Evolutionary conservation across 2,797 vertebrate genomes (phyloP).

Genomic region (Argyrosomus regius): DNA sequence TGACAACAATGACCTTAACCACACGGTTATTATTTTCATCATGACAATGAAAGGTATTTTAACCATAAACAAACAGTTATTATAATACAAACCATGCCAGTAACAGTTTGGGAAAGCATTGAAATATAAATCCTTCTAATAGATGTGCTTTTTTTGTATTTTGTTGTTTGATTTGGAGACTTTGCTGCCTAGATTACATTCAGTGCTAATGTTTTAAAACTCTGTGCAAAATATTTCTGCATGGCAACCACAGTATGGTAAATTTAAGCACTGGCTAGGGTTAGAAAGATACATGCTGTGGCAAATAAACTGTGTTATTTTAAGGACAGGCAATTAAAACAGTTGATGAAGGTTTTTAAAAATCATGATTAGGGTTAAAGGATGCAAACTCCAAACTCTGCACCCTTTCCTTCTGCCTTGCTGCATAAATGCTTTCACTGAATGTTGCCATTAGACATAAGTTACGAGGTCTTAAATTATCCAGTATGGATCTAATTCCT

Average conservation of each 20-base stretch:
- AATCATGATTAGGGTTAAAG: not conserved
- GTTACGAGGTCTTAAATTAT: too few relatives aligned
- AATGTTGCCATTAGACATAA: too few relatives aligned
- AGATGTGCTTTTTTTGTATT: not conserved
- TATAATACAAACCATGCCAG: too few relatives aligned
- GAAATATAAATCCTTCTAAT: too few relatives aligned
- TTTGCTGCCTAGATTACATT: not conserved
- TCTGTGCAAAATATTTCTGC: not conserved
- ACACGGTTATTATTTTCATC: not conserved
- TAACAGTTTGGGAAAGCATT: too few relatives aligned
- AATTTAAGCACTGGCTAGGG: not conserved
- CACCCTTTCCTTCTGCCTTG: too few relatives aligned
- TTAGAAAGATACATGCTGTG: not conserved
- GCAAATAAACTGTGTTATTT: not conserved
- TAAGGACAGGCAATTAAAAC: not conserved
- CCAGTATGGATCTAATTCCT: too few relatives aligned
- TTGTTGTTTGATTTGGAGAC: not conserved
- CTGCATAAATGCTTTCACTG: too few relatives aligned
- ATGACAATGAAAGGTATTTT: not conserved
- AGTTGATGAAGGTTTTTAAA: not conserved
- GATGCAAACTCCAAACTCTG: too few relatives aligned
- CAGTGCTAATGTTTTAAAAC: not conserved
- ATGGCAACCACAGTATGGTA: not conserved
- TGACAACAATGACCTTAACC: not conserved
- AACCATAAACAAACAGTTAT: not conserved